Conservation (phyloP, 1,140 invertebrate species). For the Pseudomyrmex cubaensis region DNA sequence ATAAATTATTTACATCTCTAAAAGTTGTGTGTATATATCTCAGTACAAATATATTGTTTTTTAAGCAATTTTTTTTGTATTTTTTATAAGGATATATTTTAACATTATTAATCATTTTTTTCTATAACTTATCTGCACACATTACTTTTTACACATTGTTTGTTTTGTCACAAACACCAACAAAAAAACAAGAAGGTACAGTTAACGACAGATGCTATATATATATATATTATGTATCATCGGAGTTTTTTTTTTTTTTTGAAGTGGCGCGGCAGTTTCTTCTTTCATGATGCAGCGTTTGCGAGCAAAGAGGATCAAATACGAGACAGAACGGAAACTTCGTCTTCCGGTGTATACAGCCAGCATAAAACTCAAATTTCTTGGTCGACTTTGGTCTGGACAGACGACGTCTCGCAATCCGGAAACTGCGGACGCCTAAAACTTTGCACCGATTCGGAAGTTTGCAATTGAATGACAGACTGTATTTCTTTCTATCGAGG, state of each 20-base stretch:
- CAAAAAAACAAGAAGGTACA: background rate
- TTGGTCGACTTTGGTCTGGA: constrained; percentile 40
- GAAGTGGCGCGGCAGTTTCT: constrained; percentile 7
- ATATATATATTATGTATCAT: background rate
- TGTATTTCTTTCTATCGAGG: constrained; percentile 27
- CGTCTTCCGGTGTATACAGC: constrained; percentile 25
- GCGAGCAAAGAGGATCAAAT: constrained; percentile 48
- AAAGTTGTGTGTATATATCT: background rate
- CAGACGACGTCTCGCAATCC: constrained; percentile 23
- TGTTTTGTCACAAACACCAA: no score
- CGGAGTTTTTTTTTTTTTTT: background rate
- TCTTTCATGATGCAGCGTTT: constrained; percentile 9
- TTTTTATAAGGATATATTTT: background rate
- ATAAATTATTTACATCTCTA: no score
- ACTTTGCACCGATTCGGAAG: constrained; percentile 42
- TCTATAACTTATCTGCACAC: background rate
- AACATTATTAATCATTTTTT: background rate
- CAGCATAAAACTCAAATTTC: constrained; percentile 54
- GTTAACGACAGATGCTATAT: background rate
- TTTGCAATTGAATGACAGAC: constrained; percentile 32
- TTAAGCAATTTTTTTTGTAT: no score
- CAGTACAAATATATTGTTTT: background rate
- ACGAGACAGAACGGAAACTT: constrained; percentile 49
- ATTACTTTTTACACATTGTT: background rate
- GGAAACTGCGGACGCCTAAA: constrained; percentile 38